These are phyloP conservation scores for Armadillidium nasatum DNA, from an alignment of 1,140 invertebrate genomes.

Conservation along the genomic window DNA sequence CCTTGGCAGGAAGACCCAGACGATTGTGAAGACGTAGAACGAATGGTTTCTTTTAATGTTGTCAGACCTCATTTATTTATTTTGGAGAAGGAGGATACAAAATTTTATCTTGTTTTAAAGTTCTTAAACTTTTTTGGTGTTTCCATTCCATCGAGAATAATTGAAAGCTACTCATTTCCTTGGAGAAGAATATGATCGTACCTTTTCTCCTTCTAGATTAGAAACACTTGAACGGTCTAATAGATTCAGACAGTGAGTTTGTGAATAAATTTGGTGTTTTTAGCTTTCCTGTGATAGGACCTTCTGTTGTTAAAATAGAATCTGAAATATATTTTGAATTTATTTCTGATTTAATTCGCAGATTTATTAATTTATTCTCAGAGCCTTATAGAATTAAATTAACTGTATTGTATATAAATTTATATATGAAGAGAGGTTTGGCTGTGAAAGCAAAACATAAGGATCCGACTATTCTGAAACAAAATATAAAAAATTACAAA, in stretches of 20 bases:
- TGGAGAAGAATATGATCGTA: not conserved
- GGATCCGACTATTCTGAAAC: constrained; percentile 30
- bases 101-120: constrained; percentile 47
- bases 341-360: constrained; percentile 40
- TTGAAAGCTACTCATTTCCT: not conserved
- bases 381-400: constrained; percentile 40
- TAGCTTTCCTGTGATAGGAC: constrained; percentile 33
- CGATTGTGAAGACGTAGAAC: constrained; percentile 52
- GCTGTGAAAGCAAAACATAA: constrained; percentile 13
- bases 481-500: constrained; percentile 47
- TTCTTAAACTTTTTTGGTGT: constrained; percentile 49
- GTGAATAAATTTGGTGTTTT: constrained; percentile 9
- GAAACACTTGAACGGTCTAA: constrained; percentile 31
- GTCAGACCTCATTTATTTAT: constrained; percentile 48
- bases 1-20: constrained; percentile 53
- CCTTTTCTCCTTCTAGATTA: constrained; percentile 29
- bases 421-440: constrained; percentile 33
- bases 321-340: constrained; percentile 35
- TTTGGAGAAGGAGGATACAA: constrained; percentile 46
- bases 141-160: constrained; percentile 12
- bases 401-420: constrained; percentile 43
- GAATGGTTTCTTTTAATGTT: constrained; percentile 53
- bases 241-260: not conserved
- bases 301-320: constrained; percentile 9
- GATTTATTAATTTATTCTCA: constrained; percentile 44